Base-by-base conservation (phyloP, 2,888 invertebrate species). In the Ptychoptera albimana region DNA sequence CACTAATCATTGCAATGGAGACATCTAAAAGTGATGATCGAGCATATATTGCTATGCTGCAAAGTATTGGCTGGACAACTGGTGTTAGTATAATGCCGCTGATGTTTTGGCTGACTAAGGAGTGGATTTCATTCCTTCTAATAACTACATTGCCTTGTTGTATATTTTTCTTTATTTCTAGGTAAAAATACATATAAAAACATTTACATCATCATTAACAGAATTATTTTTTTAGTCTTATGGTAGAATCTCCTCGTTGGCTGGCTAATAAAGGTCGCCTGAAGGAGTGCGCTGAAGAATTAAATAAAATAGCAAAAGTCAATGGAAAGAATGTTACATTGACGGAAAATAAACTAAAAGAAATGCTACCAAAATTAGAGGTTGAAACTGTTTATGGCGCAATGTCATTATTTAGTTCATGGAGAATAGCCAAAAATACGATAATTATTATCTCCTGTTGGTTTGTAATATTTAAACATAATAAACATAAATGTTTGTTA, bases 181-280 rank as follows among this genome's bases (percentile, higher is more conserved):
- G 60, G 71, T 71, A 61, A 61, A 46, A 13, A 12, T 13, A 12
- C 5, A 12, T 12, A 11, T 13, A 10, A 23, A 23, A 5, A 15
- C 11, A 23, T 15, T 16, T 29, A n/a, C 11, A n/a, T n/a, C n/a
- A n/a, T n/a, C n/a, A n/a, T n/a, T n/a, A n/a, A n/a, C n/a, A n/a
- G 8, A 35, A 29, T 16, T 43, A 30, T 44, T 48, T 48, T 53
- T 49, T 7, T 53, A 77, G 76, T 60, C 69, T 67, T 53, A 64
- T 75, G 55, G 71, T 76, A 48, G 77, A 77, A 64, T 77, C 77
- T 38, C 77, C 77, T 3, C 67, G 75, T 48, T 77, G 77, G 77
- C 64, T 76, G 50, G 72, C 71, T 58, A 67, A 70, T 49, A 67
- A 68, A 54, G 70, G 69, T 36, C 68, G 68, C 49, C 62, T 65